A percentile compares a stretch with the other conserved stretches of the same genome.
Conservation (phyloP, 2,797 vertebrate genomes). For the Tapirus indicus region DNA sequence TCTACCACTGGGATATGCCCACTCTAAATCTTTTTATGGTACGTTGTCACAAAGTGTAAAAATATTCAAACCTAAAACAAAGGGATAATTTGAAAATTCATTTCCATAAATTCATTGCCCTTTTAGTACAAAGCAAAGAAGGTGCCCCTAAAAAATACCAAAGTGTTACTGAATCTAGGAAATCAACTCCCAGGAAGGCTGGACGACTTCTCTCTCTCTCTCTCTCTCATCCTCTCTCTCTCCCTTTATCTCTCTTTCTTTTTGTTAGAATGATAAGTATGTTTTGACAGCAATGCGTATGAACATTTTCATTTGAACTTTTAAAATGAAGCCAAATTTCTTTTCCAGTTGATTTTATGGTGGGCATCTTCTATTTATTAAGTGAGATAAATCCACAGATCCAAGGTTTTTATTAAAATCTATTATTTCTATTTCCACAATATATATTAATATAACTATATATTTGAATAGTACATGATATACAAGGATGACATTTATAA, state of each 20-base stretch:
- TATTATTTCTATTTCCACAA: background rate
- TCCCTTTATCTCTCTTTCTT: background rate
- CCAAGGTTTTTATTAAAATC: background rate
- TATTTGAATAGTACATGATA: background rate
- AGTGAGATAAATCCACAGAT: background rate
- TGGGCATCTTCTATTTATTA: background rate
- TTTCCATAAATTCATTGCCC: background rate
- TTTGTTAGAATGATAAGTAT: background rate
- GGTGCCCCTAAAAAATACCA: fast-evolving
- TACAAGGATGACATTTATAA: background rate
- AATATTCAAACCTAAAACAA: background rate
- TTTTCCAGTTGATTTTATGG: background rate
- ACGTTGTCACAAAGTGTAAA: background rate
- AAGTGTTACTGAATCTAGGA: background rate
- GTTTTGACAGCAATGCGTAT: background rate
- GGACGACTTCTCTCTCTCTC: fast-evolving
- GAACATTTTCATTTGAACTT: background rate
- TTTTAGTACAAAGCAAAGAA: background rate
- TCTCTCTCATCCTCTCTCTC: background rate
- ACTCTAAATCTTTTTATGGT: background rate
- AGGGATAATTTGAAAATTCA: background rate
- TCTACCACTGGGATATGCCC: background rate
- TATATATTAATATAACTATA: background rate
- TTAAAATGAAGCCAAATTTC: background rate
- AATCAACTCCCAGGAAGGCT: background rate